A percentile compares a stretch with the other conserved stretches of the same genome.
phyloP scores from a whole-genome alignment of 2,113 vertebrate species.

The Isichthys henryi region DNA sequence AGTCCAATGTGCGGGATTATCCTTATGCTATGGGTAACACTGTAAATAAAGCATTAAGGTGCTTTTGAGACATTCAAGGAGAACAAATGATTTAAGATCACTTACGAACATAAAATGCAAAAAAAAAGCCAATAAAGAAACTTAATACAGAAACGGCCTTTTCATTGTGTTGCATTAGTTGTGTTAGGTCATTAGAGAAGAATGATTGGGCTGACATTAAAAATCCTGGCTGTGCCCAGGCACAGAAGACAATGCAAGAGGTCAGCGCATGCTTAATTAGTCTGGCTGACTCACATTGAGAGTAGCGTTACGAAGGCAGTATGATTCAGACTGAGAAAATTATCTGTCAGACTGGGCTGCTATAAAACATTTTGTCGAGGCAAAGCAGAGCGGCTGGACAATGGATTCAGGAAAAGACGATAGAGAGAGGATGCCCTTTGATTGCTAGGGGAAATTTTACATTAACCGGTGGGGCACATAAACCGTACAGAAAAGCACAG shows the following conservation, averaged over 20 bases:
- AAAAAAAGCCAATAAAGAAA: background rate
- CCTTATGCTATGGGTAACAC: background rate
- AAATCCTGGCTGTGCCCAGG: background rate
- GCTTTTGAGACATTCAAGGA: background rate
- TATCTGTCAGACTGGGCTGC: background rate
- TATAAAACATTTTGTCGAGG: background rate
- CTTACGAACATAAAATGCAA: background rate
- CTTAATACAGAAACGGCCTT: background rate
- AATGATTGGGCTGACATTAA: background rate
- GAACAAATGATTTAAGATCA: background rate
- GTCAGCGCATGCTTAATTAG: background rate
- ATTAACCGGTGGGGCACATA: background rate
- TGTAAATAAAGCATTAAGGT: background rate
- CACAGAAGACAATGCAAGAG: background rate
- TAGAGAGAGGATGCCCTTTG: background rate
- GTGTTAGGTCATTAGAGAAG: background rate
- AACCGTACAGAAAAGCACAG: background rate
- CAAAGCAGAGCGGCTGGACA: background rate
- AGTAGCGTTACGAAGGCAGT: background rate
- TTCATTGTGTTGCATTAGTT: background rate
- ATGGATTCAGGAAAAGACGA: background rate
- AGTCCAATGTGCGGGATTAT: background rate
- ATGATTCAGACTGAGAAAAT: background rate
- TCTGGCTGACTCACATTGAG: background rate
- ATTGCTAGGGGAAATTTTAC: background rate